Conservation (phyloP, 1,140 invertebrate species). For the Brachionus koreanus region DNA sequence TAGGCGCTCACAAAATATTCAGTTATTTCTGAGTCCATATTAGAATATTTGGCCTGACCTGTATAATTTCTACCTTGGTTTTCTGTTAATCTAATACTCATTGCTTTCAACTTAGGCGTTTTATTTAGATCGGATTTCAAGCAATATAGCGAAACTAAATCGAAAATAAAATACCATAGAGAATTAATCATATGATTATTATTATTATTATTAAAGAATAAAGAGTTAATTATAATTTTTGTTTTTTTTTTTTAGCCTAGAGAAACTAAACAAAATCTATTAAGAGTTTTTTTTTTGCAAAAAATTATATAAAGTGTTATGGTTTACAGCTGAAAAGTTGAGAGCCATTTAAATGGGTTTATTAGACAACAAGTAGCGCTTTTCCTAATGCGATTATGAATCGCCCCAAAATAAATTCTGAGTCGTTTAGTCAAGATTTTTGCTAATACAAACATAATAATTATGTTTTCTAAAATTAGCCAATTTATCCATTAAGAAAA, state of each 20-base stretch:
- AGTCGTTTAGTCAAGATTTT: neutral
- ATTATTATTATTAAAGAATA: neutral
- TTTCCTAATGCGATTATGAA: neutral
- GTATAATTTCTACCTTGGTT: neutral
- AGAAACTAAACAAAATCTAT: neutral
- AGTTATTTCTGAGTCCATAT: neutral
- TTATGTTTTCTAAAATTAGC: neutral
- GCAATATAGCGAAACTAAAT: neutral
- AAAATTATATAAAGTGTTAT: neutral
- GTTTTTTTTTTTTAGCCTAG: neutral
- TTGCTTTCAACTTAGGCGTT: neutral
- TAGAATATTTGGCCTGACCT: neutral
- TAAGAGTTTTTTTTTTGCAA: neutral
- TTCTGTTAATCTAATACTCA: no score
- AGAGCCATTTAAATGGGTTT: neutral
- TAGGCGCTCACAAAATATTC: neutral
- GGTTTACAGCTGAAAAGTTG: neutral
- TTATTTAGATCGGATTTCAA: neutral
- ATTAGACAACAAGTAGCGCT: neutral
- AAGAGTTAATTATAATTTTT: neutral
- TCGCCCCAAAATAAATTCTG: neutral
- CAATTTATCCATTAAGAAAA: neutral
- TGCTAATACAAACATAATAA: neutral
- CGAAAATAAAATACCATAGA: neutral
- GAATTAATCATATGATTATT: neutral